Conservation (phyloP, 2,113 vertebrate genomes). For the Protobothrops flavoviridis region DNA sequence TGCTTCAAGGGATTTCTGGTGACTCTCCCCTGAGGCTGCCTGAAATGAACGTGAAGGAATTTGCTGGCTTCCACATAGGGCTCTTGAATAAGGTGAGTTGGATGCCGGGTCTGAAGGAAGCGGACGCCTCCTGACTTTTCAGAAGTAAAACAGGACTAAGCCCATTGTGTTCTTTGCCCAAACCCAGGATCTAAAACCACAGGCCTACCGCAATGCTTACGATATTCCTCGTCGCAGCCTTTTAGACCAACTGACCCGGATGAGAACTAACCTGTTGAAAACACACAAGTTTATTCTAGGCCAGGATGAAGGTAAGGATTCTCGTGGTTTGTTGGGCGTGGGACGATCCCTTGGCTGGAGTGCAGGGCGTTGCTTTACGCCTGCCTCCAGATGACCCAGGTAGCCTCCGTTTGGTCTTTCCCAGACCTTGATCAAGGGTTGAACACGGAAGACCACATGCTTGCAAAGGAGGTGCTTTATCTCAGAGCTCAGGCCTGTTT, state of each 20-base stretch:
- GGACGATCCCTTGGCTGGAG: neutral
- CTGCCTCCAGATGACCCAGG: neutral
- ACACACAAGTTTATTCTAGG: slow-evolving; percentile 74
- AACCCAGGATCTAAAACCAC: slow-evolving; percentile 78
- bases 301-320: slow-evolving; percentile 78
- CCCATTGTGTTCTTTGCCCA: slow-evolving; percentile 24
- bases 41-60: slow-evolving; percentile 83
- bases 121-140: neutral
- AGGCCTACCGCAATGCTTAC: slow-evolving; percentile 79
- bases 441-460: neutral
- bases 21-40: slow-evolving; percentile 74
- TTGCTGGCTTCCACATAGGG: slow-evolving; percentile 83
- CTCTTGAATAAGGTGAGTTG: slow-evolving; percentile 83
- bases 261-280: slow-evolving; percentile 81
- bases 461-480: neutral
- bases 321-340: neutral
- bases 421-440: neutral
- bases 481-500: neutral
- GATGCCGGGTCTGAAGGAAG: neutral
- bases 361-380: neutral
- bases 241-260: slow-evolving; percentile 79
- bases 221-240: slow-evolving; percentile 79
- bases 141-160: slow-evolving; percentile 15
- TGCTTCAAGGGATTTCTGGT: slow-evolving; percentile 80
- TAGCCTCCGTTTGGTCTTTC: neutral